Base-by-base conservation (phyloP, 92 coral and sea anemone genomes). In the Siderastrea radians region DNA sequence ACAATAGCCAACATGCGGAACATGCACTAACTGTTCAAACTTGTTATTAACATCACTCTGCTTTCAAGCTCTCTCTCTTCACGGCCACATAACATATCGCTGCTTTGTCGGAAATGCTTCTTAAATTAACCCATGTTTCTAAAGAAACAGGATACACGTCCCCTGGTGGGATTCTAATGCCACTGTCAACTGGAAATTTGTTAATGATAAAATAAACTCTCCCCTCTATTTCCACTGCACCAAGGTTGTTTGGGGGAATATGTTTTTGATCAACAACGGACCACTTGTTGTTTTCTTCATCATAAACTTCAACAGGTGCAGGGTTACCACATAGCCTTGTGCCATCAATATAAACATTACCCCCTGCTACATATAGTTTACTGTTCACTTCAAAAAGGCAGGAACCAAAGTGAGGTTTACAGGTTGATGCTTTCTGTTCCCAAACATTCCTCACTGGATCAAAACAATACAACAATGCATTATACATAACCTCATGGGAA, bases 161-260 rank as follows among this genome's bases (percentile, higher is more conserved):
- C 76, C 46, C 59, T 4, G 77, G 59, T 49, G 7, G 59, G 46
- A 72, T 72, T 11, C 77, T 49, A 49, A 72, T 14, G 2, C 77
- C 77, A 72, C 77, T 72, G 43, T 72, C 77, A 72, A 72, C 19
- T 49, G 59, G 57, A 49, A 72, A 72, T 72, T 49, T 49, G 26
- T 72, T 72, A 0, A 72, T 72, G 57, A 72, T 72, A 44, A 72
- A 72, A 72, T 48, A 49, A 72, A 72, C 77, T 45, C 2, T 72
- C 45, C 77, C 77, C 55, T 72, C 58, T 15, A 72, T 49, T 49
- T 72, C 77, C 59, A 72, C 60, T 14, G 77, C 77, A 48, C 38
- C 38, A 72, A 72, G 77, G 3, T 49, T 49, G 44, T 72, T 72
- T 72, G 7, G 10, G 44, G 77, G 77, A 16, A 72, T 72, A 72